A percentile compares a stretch with the other conserved stretches of the same genome.
These are phyloP conservation scores for Trematomus loennbergii DNA, from an alignment of 2,113 vertebrate genomes.

Conservation along the genomic window DNA sequence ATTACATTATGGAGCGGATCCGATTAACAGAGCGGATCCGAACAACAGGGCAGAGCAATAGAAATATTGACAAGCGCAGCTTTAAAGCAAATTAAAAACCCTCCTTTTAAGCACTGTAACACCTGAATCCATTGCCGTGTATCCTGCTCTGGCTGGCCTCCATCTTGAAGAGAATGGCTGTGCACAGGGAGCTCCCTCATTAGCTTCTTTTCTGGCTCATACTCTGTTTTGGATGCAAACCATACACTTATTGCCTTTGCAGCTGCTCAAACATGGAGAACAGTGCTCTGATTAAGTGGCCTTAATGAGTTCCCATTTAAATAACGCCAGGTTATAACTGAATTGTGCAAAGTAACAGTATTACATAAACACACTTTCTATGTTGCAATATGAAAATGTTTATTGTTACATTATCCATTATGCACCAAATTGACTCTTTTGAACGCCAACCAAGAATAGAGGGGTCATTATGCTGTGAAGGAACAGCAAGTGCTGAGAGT, in stretches of 20 bases:
- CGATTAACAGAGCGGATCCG: too few relatives aligned
- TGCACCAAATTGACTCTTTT: constrained; percentile 34
- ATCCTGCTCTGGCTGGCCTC: constrained; percentile 20
- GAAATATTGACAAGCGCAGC: background rate
- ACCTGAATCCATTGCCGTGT: constrained; percentile 1
- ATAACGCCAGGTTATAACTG: constrained; percentile 24
- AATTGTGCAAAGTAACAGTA: background rate
- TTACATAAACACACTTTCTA: constrained; percentile 6
- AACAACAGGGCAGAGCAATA: background rate
- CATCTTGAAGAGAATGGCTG: background rate
- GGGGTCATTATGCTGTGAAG: background rate
- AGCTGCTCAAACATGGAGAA: constrained; percentile 25
- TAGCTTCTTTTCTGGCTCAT: constrained; percentile 29
- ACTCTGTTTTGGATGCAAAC: constrained; percentile 32
- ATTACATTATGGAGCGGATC: too few relatives aligned
- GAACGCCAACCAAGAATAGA: constrained; percentile 45
- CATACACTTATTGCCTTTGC: constrained; percentile 32
- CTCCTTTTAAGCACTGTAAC: background rate
- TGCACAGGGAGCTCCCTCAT: constrained; percentile 24
- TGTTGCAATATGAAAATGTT: constrained; percentile 16
- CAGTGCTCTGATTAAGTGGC: constrained; percentile 1
- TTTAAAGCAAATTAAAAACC: background rate
- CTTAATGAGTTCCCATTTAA: constrained; percentile 37
- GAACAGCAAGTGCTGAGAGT: background rate
- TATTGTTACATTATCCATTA: constrained; percentile 15